Base-by-base conservation (phyloP, 2,888 invertebrate genomes). In the Agriopis leucophaearia region DNA sequence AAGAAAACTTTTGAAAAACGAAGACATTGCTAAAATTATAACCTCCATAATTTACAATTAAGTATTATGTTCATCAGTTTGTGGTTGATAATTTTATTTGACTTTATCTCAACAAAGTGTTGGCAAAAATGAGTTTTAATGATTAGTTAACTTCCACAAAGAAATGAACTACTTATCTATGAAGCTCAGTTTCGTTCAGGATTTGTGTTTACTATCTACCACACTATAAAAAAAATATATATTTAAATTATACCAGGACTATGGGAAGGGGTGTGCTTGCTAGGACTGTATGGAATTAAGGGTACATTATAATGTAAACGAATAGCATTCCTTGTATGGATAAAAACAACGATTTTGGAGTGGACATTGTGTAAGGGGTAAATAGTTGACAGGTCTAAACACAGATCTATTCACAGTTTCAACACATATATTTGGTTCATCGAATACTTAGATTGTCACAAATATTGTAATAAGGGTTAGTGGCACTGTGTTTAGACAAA, bases 121-220 rank as follows among this genome's bases (percentile, higher is more conserved):
- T 62, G 59, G 45, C 15, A 38, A 59, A 50, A 67, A 65, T 66
- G 42, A 58, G n/a, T 9, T 44, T 38, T 35, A 57, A 54, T 73
- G 38, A 64, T 69, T 66, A 72, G 69, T 65, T 62, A 56, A 65
- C 64, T 71, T 75, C 85, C 90, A 89, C 90, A 92, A 91, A 88
- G 73, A 84, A 90, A 89, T 88, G 87, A 90, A 88, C 88, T 80
- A 83, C 75, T 82, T 78, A 78, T 78, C 87, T 88, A 88, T 84
- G 85, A 88, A 88, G 90, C 92, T 91, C 93, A 92, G 92, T 90
- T 86, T 90, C 91, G 88, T 88, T 88, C 92, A 92, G 91, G 90
- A 88, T 78, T 81, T 86, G 86, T 88, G 88, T 88, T 79, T 68
- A 83, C 83, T 84, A 85, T 88, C 87, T 87, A 88, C 87, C 83